Evolutionary conservation across 1,140 invertebrate species (phyloP).

Genomic region (Magallana ariakensis): DNA sequence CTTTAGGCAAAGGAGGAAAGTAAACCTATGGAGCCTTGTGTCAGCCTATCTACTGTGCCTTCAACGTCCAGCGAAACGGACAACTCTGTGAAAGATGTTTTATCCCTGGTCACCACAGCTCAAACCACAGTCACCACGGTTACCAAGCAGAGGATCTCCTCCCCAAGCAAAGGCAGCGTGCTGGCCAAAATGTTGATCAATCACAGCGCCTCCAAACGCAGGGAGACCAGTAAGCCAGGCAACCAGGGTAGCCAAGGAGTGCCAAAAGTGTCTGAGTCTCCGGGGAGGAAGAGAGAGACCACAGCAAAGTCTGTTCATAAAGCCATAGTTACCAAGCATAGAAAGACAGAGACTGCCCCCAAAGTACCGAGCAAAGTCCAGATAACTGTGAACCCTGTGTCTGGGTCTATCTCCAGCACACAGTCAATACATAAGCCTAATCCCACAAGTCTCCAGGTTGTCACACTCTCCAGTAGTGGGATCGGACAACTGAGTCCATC

Average conservation of each 20-base stretch:
- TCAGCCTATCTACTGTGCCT: neutral
- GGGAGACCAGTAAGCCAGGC: slow-evolving; percentile 5
- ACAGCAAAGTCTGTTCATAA: neutral
- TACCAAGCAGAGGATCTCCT: neutral
- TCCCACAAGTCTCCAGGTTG: neutral
- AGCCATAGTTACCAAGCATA: neutral
- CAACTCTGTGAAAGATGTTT: slow-evolving; percentile 51
- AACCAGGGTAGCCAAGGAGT: neutral
- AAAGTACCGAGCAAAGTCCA: neutral
- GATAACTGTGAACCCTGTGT: neutral
- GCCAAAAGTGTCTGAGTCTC: neutral
- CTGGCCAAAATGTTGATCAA: slow-evolving; percentile 1
- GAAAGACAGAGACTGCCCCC: neutral
- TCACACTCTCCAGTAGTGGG: neutral
- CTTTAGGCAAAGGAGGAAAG: slow-evolving; percentile 29
- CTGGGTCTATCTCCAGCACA: neutral
- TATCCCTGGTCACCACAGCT: slow-evolving; percentile 70
- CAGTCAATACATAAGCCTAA: neutral
- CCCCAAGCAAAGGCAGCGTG: slow-evolving; percentile 16
- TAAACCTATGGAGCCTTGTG: neutral
- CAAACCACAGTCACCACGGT: slow-evolving; percentile 64
- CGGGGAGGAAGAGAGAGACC: neutral
- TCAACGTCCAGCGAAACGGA: neutral
- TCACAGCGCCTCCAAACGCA: neutral
- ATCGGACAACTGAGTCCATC: slow-evolving; percentile 53